These are phyloP conservation scores for Raja brachyura DNA, from an alignment of 2,113 vertebrate genomes.

Conservation along the genomic window DNA sequence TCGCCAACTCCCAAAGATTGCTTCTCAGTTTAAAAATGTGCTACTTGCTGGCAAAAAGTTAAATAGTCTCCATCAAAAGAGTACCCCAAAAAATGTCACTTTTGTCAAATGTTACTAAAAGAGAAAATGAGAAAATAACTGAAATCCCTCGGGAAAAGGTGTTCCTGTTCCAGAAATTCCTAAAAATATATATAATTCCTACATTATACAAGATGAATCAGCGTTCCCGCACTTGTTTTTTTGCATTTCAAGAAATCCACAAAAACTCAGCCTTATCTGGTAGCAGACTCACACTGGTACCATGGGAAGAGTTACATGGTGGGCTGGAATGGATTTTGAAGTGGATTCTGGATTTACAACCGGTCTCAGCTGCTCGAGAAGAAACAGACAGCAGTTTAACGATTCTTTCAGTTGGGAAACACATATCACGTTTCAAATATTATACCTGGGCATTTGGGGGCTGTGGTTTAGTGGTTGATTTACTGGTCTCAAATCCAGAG, in stretches of 20 bases:
- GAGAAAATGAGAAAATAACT: background rate
- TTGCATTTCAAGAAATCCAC: background rate
- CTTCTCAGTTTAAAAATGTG: background rate
- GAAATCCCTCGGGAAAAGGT: background rate
- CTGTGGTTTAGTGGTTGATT: background rate
- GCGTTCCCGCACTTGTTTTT: background rate
- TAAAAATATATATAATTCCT: background rate
- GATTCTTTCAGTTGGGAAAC: background rate
- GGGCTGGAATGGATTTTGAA: slow-evolving; percentile 2
- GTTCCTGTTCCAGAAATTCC: no score
- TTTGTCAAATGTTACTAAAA: background rate
- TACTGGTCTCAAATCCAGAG: no score
- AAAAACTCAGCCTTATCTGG: background rate
- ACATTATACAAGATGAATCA: background rate
- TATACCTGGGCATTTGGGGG: background rate
- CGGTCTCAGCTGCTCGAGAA: no score
- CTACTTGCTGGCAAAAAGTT: background rate
- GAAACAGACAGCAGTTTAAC: background rate
- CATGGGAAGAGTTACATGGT: background rate
- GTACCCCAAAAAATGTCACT: background rate
- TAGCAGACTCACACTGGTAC: background rate
- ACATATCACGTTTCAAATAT: background rate
- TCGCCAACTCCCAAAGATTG: background rate
- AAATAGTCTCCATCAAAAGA: background rate
- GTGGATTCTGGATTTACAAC: slow-evolving; percentile 26